Conservation (phyloP, 2,888 invertebrate genomes). For the Melanostoma mellinum region DNA sequence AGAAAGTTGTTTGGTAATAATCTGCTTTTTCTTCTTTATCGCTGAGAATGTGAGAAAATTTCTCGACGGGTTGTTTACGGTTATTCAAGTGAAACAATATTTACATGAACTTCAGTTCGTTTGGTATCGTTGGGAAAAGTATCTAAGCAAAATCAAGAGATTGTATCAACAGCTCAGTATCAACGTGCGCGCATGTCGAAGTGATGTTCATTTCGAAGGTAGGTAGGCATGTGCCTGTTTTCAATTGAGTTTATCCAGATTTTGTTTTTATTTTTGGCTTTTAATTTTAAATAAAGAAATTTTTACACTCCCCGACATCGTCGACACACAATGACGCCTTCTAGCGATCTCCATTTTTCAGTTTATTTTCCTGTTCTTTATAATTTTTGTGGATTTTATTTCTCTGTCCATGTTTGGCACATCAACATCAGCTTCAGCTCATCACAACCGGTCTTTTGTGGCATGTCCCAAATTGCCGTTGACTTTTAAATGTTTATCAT, state of each 20-base stretch:
- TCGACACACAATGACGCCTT: conserved; percentile 7
- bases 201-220: conserved; percentile 24
- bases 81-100: conserved; percentile 18
- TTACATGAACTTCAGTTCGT: conserved; percentile 19
- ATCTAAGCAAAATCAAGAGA: conserved; percentile 9
- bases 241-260: conserved; percentile 31
- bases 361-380: conserved; percentile 1
- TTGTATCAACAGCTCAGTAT: conserved; percentile 47
- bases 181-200: not conserved
- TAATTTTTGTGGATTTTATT: conserved; percentile 4
- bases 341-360: conserved; percentile 5
- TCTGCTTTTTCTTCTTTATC: conserved; percentile 1
- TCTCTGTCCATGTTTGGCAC: conserved; percentile 51
- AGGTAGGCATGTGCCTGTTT: conserved; percentile 22
- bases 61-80: conserved; percentile 23
- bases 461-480: conserved; percentile 35
- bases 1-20: not conserved
- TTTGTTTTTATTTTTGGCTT: not conserved
- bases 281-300: conserved; percentile 15
- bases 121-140: not conserved
- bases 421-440: not conserved
- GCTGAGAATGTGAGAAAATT: conserved; percentile 18
- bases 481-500: conserved; percentile 17
- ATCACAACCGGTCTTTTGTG: conserved; percentile 56
- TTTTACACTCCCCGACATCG: conserved; percentile 15